Evolutionary conservation across 2,113 vertebrate genomes (phyloP).

Genomic region (Nicator chloris): DNA sequence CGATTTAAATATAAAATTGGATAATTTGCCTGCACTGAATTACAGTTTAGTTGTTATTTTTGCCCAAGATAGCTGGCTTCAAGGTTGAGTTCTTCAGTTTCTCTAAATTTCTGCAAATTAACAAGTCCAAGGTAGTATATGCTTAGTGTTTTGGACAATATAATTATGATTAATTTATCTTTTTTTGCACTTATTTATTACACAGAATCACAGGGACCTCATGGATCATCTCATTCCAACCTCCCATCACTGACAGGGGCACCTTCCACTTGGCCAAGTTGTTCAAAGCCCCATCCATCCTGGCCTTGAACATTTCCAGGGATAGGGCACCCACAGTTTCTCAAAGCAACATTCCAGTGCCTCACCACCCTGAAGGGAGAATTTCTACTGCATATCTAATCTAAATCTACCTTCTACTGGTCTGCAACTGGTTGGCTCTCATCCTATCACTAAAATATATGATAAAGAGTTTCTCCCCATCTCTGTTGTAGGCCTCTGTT

Average conservation of each 20-base stretch:
- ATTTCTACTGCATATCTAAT: neutral
- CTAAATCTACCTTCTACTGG: neutral
- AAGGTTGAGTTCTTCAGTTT: neutral
- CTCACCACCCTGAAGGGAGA: neutral
- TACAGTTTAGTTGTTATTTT: neutral
- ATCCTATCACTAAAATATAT: too few species aligned
- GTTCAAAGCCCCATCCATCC: neutral
- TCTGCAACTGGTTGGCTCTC: neutral
- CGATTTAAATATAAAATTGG: neutral
- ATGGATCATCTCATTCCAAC: neutral
- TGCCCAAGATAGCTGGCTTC: neutral
- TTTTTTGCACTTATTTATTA: neutral
- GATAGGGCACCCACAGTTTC: neutral
- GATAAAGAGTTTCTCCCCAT: neutral
- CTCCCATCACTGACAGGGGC: accelerated
- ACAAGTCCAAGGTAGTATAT: neutral
- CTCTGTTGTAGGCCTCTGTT: neutral
- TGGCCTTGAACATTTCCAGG: neutral
- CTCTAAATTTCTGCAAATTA: neutral
- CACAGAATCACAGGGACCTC: neutral
- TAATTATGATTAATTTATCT: neutral
- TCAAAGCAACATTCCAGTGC: neutral
- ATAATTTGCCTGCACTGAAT: neutral
- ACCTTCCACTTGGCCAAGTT: neutral
- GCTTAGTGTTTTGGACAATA: neutral